Conservation (phyloP, 2,888 invertebrate species). For the Nomada fucata region DNA sequence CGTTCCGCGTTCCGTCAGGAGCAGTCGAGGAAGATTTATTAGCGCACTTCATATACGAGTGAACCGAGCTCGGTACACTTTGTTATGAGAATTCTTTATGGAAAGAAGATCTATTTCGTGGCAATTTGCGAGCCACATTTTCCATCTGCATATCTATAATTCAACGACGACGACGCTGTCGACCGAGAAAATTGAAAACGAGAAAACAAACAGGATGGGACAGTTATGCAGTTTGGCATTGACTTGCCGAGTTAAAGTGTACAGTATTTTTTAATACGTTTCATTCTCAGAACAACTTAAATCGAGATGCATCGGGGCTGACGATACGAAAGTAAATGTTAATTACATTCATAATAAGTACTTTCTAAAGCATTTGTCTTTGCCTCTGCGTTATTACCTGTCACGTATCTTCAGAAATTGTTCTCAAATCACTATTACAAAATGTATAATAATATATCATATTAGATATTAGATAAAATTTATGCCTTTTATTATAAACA, state of each 20-base stretch:
- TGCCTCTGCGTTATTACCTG: no score
- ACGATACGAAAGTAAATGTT: neutral
- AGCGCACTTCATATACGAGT: constrained; percentile 20
- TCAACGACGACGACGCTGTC: neutral
- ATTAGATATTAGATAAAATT: no score
- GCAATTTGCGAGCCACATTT: constrained; percentile 14
- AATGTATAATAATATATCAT: no score
- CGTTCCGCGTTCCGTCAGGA: constrained; percentile 34
- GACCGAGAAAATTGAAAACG: constrained; percentile 1
- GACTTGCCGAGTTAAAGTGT: neutral
- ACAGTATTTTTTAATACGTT: neutral
- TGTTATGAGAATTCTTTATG: constrained; percentile 20
- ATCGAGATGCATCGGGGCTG: neutral
- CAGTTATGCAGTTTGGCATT: neutral
- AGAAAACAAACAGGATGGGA: neutral
- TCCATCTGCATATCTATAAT: constrained; percentile 1
- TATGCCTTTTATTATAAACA: no score
- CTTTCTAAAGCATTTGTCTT: neutral
- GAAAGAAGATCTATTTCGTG: constrained; percentile 29
- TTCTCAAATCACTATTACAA: no score
- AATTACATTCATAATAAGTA: neutral
- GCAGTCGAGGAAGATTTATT: constrained; percentile 50
- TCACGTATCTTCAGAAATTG: no score
- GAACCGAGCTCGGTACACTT: constrained; percentile 26
- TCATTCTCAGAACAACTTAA: neutral